phyloP scores from a whole-genome alignment of 2,797 vertebrate genomes.

The Gastrophryne carolinensis region DNA sequence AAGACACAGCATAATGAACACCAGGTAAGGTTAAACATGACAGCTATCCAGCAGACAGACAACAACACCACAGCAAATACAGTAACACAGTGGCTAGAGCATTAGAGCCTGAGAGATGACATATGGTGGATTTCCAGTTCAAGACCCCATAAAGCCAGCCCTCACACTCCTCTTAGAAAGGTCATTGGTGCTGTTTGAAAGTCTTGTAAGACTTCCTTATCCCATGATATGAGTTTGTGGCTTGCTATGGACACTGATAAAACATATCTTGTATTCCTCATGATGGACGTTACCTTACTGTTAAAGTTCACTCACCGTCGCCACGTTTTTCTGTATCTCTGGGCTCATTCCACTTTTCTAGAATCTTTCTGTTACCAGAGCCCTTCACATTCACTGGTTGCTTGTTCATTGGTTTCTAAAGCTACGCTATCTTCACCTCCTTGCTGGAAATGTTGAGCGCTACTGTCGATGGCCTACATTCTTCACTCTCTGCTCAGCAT shows the following conservation, averaged over 20 bases:
- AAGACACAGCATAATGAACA: too few relatives aligned
- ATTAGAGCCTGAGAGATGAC: too few relatives aligned
- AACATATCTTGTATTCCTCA: background rate
- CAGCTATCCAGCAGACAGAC: too few relatives aligned
- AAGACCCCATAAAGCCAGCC: too few relatives aligned
- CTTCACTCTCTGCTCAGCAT: background rate
- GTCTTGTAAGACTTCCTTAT: too few relatives aligned
- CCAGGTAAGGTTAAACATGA: too few relatives aligned
- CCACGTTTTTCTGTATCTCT: background rate
- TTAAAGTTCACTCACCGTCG: background rate
- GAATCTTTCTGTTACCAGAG: background rate
- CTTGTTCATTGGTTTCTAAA: background rate
- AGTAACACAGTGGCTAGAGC: too few relatives aligned
- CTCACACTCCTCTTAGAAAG: too few relatives aligned
- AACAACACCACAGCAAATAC: too few relatives aligned
- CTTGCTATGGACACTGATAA: background rate
- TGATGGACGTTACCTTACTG: background rate
- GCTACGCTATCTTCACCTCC: background rate
- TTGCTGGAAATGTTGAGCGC: constrained; percentile 4
- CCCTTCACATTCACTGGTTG: background rate
- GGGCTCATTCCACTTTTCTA: background rate
- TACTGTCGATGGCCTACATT: constrained; percentile 5
- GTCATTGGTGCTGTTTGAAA: too few relatives aligned
- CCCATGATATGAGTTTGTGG: too few relatives aligned
- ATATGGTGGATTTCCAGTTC: too few relatives aligned